A percentile compares a stretch with the other conserved stretches of the same genome.
phyloP scores from a whole-genome alignment of 2,113 vertebrate species.

The Rallus limicola region DNA sequence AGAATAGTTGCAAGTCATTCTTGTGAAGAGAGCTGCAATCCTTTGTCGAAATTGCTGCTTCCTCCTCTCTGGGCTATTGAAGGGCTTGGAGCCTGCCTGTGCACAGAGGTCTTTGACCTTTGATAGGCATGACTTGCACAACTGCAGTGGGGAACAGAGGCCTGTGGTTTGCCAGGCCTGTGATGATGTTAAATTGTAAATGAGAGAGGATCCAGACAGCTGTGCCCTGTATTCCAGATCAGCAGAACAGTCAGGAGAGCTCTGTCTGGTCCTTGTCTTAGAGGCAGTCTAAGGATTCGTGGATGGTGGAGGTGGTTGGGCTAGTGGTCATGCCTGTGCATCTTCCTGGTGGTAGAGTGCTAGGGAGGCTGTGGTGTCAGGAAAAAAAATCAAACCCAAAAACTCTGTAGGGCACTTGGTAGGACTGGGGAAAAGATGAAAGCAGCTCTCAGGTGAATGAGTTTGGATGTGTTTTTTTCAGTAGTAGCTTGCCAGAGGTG shows the following conservation, averaged over 20 bases:
- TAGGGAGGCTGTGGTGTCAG: background rate
- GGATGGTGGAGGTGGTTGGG: background rate
- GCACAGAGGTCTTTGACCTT: background rate
- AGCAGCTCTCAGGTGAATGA: background rate
- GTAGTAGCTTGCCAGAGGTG: background rate
- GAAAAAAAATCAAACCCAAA: background rate
- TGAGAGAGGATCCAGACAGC: background rate
- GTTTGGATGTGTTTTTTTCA: background rate
- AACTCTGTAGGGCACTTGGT: background rate
- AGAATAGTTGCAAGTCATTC: background rate
- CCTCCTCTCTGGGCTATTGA: background rate
- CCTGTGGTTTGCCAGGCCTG: background rate
- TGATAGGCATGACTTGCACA: too few relatives aligned
- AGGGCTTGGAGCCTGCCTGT: background rate
- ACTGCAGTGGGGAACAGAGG: background rate
- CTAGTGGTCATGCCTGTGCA: rapidly evolving
- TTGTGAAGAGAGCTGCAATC: background rate
- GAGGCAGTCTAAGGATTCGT: background rate
- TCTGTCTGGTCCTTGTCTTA: background rate
- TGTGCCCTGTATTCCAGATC: too few relatives aligned
- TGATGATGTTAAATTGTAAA: background rate
- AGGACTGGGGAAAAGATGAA: background rate
- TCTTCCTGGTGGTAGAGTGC: background rate
- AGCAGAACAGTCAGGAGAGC: background rate
- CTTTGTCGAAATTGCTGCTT: background rate